These are phyloP conservation scores for Sus scrofa DNA, from an alignment of 2,113 vertebrate species.

Conservation along the genomic window T2T-Sscrofa CM000812.6:72816501-72817000, in stretches of 20 bases:
- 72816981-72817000: slow-evolving; percentile 91
- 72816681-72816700: slow-evolving; percentile 18
- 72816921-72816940: slow-evolving; percentile 89
- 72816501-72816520: slow-evolving; percentile 63
- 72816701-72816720: slow-evolving; percentile 53
- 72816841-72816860: slow-evolving; percentile 78
- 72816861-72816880: slow-evolving; percentile 85
- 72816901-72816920: slow-evolving; percentile 89
- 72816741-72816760: slow-evolving; percentile 38
- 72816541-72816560: slow-evolving; percentile 69
- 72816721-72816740: slow-evolving; percentile 66
- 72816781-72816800: neutral
- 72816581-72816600: slow-evolving; percentile 71
- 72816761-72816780: slow-evolving; percentile 70
- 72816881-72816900: slow-evolving; percentile 75
- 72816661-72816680: neutral
- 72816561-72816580: slow-evolving; percentile 75
- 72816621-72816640: slow-evolving; percentile 62
- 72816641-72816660: neutral
- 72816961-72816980: slow-evolving; percentile 94
- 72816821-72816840: slow-evolving; percentile 69
- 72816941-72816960: slow-evolving; percentile 93
- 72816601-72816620: slow-evolving; percentile 77
- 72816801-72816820: slow-evolving; percentile 18
- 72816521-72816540: slow-evolving; percentile 54